Evolutionary conservation across 2,888 invertebrate species (phyloP), one percentile per base, ranked within the genome.

Genomic region (Smittia aterrima): DNA sequence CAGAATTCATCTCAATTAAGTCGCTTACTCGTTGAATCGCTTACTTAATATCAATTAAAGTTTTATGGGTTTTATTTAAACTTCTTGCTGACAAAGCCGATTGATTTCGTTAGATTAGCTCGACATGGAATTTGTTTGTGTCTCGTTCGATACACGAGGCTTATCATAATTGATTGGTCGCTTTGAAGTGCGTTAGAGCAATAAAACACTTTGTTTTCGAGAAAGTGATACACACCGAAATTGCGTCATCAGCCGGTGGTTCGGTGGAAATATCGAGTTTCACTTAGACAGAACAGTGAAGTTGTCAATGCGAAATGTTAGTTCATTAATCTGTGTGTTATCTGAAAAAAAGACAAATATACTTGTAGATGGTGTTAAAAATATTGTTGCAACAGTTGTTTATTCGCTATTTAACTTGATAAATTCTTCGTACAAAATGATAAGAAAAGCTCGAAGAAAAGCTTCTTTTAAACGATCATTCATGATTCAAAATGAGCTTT

Each of bases 151-250:
- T 11, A 47, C 47, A 47, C 16, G 16, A 47, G 38, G 47, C 47
- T 47, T 47, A 47, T 47, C 47, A 47, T 47, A 47, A 47, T 47
- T 47, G 47, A 47, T 47, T 47, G 47, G 47, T 47, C 47, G 47
- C 9, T 47, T 47, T 47, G 47, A 47, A 47, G 47, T 47, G 47
- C 47, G 47, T 47, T 47, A 47, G n/a, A 47, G 47, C 47, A 47
- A 47, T 47, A 47, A 47, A 47, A 16, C 47, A 47, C 13, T 47
- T 47, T 47, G 9, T 47, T 47, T 13, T 16, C 9, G 11, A 47
- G 47, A 47, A 32, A 32, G 32, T 32, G 32, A 47, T 38, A 38
- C 4, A 38, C 47, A 47, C 32, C 32, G 32, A 32, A 32, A 47
- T n/a, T 47, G 47, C 38, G 38, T 38, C 38, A 38, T 38, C 38